Evolutionary conservation across 2,888 invertebrate species (phyloP).

Genomic region (Sycophila texana): DNA sequence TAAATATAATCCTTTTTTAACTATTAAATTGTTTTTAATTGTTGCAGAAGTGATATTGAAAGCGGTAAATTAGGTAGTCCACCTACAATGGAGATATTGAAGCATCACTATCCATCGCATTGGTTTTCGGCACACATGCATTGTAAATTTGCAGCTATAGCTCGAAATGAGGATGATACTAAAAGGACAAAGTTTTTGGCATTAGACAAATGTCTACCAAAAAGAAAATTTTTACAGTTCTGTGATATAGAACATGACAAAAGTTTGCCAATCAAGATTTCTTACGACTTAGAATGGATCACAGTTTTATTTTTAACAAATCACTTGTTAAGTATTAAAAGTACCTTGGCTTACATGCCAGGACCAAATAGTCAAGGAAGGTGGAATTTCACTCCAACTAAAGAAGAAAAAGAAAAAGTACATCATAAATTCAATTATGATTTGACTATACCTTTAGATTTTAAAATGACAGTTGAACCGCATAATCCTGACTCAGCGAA

Average conservation of each 20-base stretch:
- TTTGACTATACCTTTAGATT: conserved; percentile 86
- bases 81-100: conserved; percentile 89
- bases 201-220: conserved; percentile 96
- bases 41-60: conserved; percentile 87
- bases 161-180: conserved; percentile 82
- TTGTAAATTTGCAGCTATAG: conserved; percentile 93
- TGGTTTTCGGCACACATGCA: conserved; percentile 99
- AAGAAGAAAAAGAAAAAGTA: conserved; percentile 84
- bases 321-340: conserved; percentile 87
- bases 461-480: conserved; percentile 84
- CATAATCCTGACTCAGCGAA: conserved; percentile 76
- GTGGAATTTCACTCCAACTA: conserved; percentile 84
- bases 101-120: conserved; percentile 87
- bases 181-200: conserved; percentile 89
- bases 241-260: conserved; percentile 81
- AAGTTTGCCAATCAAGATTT: conserved; percentile 77
- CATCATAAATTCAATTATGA: conserved; percentile 81
- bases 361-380: conserved; percentile 82
- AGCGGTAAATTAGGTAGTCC: conserved; percentile 90
- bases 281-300: conserved; percentile 96
- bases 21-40: conserved; percentile 34
- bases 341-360: conserved; percentile 86
- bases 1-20: conserved; percentile 7
- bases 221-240: conserved; percentile 92
- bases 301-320: conserved; percentile 91